Percentiles rank a stretch among this genome's conserved stretches.
phyloP scores from a whole-genome alignment of 2,113 vertebrate species.

The Oreochromis niloticus region DNA sequence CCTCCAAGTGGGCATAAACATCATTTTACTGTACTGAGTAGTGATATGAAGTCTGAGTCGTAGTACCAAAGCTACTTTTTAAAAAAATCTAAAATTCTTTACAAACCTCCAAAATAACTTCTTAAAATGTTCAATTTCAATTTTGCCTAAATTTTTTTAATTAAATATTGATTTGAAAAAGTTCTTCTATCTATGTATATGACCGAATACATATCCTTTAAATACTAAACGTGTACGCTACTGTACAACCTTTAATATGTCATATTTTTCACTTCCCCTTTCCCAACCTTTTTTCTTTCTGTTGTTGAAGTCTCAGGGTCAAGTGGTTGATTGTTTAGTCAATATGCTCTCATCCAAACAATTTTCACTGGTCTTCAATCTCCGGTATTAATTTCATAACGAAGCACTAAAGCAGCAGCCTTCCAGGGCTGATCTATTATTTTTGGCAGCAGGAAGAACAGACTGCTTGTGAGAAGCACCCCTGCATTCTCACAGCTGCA shows the following conservation, averaged over 20 bases:
- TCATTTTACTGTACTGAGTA: neutral
- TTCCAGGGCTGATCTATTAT: neutral
- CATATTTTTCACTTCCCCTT: neutral
- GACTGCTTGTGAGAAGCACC: neutral
- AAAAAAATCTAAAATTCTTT: neutral
- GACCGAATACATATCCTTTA: neutral
- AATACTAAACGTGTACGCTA: neutral
- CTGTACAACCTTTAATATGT: neutral
- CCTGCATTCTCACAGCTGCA: neutral
- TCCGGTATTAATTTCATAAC: neutral
- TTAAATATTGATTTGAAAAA: neutral
- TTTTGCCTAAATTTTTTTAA: neutral
- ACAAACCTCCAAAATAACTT: neutral
- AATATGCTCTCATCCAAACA: neutral
- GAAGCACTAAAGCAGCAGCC: neutral
- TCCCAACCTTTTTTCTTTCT: neutral
- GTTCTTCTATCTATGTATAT: neutral
- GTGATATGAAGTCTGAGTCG: neutral
- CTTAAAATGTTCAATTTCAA: neutral
- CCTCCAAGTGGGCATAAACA: neutral
- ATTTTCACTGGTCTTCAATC: neutral
- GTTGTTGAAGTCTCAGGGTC: neutral
- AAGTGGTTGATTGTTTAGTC: neutral
- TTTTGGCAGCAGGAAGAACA: neutral
- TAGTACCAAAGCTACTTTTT: neutral